Base-by-base conservation (phyloP, 1,140 invertebrate species). In the Ostrea edulis region DNA sequence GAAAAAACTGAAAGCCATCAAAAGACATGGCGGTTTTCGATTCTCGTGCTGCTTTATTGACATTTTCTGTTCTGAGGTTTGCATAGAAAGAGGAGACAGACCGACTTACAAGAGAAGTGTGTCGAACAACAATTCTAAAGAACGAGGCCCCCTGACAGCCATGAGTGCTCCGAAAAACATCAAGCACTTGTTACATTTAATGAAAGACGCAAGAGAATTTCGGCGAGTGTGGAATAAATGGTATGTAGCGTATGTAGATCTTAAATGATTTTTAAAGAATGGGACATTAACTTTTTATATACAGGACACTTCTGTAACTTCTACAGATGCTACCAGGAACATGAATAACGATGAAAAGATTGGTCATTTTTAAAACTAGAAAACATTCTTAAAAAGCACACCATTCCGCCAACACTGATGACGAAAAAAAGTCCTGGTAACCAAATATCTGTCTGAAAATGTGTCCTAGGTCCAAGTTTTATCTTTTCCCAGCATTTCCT, bases 151-250 rank as follows among this genome's bases (percentile, higher is more conserved):
- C 8, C 35, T 35, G 68, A 77, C 25, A 35, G 12, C 9, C 14
- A 25, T 35, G 5, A 12, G 29, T 11, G 29, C 35, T 35, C 68
- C 25, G 29, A 35, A 77, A 44, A 22, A 77, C 22, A 77, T 14
- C 22, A 77, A 35, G 9, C 14, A 77, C 12, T 77, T 77, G 29
- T 25, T 77, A 25, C 9, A 77, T 25, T 35, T 77, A 14, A 77
- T 77, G 68, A 25, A 77, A 29, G 29, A 77, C 11, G 68, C 68
- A 1, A 77, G 29, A 29, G 68, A 77, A 77, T 77, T 77, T 77
- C 68, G 22, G 14, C 68, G 68, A 29, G 68, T 77, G 25, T 77
- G 68, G 68, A 77, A 77, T 29, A 77, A 77, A 35, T 77, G 68
- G 68, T 77, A 25, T 77, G 68, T 77, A 29, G n/a, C n/a, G n/a